Base-by-base conservation (phyloP, 1,140 invertebrate genomes). In the Penaeus chinensis region DNA sequence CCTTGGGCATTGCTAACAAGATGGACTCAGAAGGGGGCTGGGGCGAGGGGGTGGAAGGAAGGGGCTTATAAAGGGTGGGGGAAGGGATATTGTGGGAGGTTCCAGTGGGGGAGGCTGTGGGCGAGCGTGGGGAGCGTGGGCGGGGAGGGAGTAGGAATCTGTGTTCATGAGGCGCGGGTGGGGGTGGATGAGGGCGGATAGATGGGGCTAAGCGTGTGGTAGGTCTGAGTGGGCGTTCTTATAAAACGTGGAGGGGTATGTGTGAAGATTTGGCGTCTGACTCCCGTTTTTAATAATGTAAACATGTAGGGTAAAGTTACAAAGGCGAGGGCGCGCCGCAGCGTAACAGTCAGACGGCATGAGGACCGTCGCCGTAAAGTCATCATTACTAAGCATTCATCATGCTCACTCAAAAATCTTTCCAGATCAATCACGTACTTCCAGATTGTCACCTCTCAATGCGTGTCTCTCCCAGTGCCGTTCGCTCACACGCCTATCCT, bases 381-480 rank as follows among this genome's bases (percentile, higher is more conserved):
- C 78, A 24, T 63, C 54, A 63, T 82, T 61, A 81, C 66, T 42
- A n/a, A 27, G 54, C 66, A 87, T 87, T 77, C 78, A 87, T 87
- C 85, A 87, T 87, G 66, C 85, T 87, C 85, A 77, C 85, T 87
- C 85, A 87, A 76, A 87, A 81, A 87, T 42, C 85, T 87, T 76
- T 82, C 85, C 66, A 77, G 85, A 87, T 87, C 85, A 87, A 87
- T 87, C 85, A 87, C 85, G 62, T 37, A 71, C 79, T 63, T 61
- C 85, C 63, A 82, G 80, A 32, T 81, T 66, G 71, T 87, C 85
- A 62, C 78, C 79, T 82, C 65, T 24, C 74, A 69, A 37, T 63
- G 85, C 27, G 69, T 62, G 18, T 24, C 24, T 24, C 42, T 87
- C 66, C 80, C 85, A 87, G 24, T 47, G n/a, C 24, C 66, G 66